phyloP scores from a whole-genome alignment of 2,888 invertebrate genomes.

The Vannuccia rotundouncinata region DNA sequence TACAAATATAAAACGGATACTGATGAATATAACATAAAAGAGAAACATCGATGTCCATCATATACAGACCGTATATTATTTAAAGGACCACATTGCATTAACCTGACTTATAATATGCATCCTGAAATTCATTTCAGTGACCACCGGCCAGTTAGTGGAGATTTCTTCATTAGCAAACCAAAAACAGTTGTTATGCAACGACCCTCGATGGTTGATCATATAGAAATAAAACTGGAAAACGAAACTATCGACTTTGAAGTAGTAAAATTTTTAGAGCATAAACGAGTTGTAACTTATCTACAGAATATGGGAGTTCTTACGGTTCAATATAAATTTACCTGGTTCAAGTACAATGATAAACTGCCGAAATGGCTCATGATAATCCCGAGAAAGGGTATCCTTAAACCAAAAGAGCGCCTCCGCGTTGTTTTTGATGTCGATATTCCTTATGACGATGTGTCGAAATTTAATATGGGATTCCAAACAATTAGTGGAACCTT shows the following conservation, averaged over 20 bases:
- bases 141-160: constrained; percentile 20
- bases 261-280: not conserved
- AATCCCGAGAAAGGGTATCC: not conserved
- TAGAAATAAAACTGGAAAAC: not conserved
- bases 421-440: not conserved
- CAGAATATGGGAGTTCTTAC: not conserved
- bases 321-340: not conserved
- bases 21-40: not conserved
- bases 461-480: not conserved
- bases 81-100: constrained; percentile 5
- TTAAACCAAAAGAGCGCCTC: not conserved
- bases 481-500: not conserved
- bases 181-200: not conserved
- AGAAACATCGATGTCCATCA: not conserved
- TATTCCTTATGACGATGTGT: not conserved
- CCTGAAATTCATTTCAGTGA: constrained; percentile 30
- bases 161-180: not conserved
- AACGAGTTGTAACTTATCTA: not conserved
- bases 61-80: constrained; percentile 24
- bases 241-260: not conserved
- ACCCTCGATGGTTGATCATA: not conserved
- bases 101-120: not conserved
- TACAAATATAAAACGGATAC: constrained; percentile 18
- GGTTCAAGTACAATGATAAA: not conserved
- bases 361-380: not conserved